These are phyloP conservation scores for Arbacia lixula DNA, from an alignment of 53 echinoderm and acorn worm species.

Conservation along the genomic window DNA sequence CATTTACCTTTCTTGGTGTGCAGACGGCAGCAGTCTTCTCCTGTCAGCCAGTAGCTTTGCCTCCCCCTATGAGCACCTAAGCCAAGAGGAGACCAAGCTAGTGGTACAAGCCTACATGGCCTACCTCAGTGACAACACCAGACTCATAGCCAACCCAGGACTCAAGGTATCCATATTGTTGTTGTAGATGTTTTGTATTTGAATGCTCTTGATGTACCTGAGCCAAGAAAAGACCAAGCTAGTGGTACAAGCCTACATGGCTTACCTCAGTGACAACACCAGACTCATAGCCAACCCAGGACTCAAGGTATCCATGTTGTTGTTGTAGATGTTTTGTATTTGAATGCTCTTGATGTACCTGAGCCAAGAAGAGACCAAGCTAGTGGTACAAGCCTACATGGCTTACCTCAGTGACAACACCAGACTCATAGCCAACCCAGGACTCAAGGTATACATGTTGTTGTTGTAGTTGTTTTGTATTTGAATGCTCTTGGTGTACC, in stretches of 20 bases:
- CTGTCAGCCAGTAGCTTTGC: conserved; percentile 86
- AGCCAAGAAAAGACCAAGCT: not conserved
- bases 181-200: too few species aligned
- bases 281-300: not conserved
- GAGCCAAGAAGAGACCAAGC: conserved; percentile 93
- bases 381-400: conserved; percentile 94
- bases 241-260: not conserved
- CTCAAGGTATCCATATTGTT: conserved; percentile 99
- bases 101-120: conserved; percentile 96
- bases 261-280: not conserved
- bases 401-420: conserved; percentile 97
- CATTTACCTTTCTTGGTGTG: not conserved
- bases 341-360: too few species aligned
- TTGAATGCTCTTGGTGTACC: too few species aligned
- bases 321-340: too few species aligned
- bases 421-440: conserved; percentile 90
- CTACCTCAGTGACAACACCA: conserved; percentile 93
- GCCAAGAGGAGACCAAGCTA: conserved; percentile 92
- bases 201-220: too few species aligned
- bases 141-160: conserved; percentile 92
- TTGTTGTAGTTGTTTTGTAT: too few species aligned
- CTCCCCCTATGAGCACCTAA: conserved; percentile 95
- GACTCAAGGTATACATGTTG: conserved; percentile 98
- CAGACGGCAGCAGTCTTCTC: conserved; percentile 90
- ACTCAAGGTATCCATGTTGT: too few species aligned